Percentiles rank a stretch among this genome's conserved stretches.
phyloP scores from a whole-genome alignment of 2,888 invertebrate species.

The Eucera pruinosa region DNA sequence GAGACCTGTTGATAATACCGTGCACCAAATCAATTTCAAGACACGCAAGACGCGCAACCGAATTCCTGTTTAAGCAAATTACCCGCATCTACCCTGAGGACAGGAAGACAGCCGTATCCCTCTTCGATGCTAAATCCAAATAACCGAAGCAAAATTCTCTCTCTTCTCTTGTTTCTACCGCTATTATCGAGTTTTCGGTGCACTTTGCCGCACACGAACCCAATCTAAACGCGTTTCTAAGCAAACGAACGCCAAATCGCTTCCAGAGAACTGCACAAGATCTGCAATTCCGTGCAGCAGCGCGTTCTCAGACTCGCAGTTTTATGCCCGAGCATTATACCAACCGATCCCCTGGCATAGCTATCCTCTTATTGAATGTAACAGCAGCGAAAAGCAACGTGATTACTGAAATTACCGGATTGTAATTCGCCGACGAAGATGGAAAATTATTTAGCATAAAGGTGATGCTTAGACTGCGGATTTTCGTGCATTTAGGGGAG shows the following conservation, averaged over 20 bases:
- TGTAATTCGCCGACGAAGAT: conserved; percentile 47
- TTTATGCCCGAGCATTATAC: conserved; percentile 50
- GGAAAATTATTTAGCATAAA: conserved; percentile 35
- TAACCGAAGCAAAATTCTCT: background rate
- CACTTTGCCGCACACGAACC: conserved; percentile 27
- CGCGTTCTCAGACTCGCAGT: conserved; percentile 27
- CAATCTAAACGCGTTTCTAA: conserved; percentile 41
- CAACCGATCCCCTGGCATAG: conserved; percentile 31
- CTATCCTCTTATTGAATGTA: conserved; percentile 60
- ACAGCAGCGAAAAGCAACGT: conserved; percentile 44
- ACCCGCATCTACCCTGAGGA: background rate
- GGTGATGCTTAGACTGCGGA: too few species aligned
- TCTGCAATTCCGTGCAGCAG: conserved; percentile 19
- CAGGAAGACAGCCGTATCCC: conserved; percentile 14
- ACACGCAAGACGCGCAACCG: conserved; percentile 10
- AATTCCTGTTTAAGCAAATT: conserved; percentile 25
- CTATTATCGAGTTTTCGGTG: conserved; percentile 41
- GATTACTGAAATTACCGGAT: background rate
- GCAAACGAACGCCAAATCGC: conserved; percentile 11
- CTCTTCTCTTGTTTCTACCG: conserved; percentile 11
- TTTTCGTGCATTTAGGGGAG: too few species aligned
- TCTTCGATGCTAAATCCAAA: background rate
- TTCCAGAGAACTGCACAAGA: conserved; percentile 34
- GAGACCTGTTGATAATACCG: conserved; percentile 18
- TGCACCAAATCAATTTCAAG: conserved; percentile 9